Percentiles rank a stretch among this genome's conserved stretches.
phyloP scores from a whole-genome alignment of 1,140 invertebrate species.

The Drosophila athabasca region DNA sequence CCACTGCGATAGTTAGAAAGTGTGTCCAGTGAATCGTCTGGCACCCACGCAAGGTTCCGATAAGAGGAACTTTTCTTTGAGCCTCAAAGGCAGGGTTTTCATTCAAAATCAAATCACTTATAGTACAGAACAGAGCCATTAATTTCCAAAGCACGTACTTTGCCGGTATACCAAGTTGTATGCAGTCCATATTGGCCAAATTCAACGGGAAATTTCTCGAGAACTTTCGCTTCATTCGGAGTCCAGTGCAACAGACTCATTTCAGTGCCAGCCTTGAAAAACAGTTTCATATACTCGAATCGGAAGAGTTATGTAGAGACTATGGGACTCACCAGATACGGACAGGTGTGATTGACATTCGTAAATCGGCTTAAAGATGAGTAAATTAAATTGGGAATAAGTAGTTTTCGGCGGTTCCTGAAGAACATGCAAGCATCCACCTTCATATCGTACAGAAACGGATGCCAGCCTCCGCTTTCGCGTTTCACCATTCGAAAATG shows the following conservation, averaged over 20 bases:
- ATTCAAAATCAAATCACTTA: not conserved
- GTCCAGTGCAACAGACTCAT: slow-evolving; percentile 5
- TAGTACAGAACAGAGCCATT: slow-evolving; percentile 28
- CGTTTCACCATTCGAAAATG: slow-evolving; percentile 23
- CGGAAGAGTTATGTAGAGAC: no score
- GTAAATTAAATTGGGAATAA: slow-evolving; percentile 33
- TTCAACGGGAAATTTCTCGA: slow-evolving; percentile 40
- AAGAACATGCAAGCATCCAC: slow-evolving; percentile 45
- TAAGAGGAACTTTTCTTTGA: no score
- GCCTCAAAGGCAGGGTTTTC: not conserved
- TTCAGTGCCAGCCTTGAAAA: slow-evolving; percentile 6
- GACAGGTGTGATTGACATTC: slow-evolving; percentile 42
- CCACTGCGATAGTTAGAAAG: slow-evolving; percentile 55
- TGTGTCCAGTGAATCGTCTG: slow-evolving; percentile 28
- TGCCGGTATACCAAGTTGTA: slow-evolving; percentile 11
- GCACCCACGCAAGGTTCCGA: not conserved
- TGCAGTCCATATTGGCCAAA: slow-evolving; percentile 33
- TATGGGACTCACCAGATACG: slow-evolving; percentile 18
- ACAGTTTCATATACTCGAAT: not conserved
- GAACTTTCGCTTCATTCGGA: slow-evolving; percentile 8
- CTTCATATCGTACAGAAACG: slow-evolving; percentile 34
- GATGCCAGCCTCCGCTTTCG: slow-evolving; percentile 49
- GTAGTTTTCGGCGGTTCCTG: slow-evolving; percentile 1
- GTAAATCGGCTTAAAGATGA: slow-evolving; percentile 13
- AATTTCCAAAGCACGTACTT: not conserved